Evolutionary conservation across 2,888 invertebrate genomes (phyloP), one percentile per base, ranked within the genome.

Genomic region (Cheilosia grossa): DNA sequence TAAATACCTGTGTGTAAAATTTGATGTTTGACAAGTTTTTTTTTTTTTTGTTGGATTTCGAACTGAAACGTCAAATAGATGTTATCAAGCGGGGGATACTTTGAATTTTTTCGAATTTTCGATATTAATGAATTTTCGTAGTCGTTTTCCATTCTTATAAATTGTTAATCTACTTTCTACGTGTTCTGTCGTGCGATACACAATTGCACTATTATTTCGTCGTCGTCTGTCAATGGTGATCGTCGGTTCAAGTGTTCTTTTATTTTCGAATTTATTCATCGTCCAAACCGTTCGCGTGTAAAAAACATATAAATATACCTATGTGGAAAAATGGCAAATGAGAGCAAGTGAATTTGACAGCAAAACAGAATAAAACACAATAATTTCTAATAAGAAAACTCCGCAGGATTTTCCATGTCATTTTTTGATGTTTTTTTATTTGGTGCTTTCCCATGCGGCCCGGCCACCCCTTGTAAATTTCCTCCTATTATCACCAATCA

Each of bases 371-470:
- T 13, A 24, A 24, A 47, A 19, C 4, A 27, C 27, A 58, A 37
- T 24, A 37, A 44, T 9, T 33, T 37, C 54, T 30, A 37, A 47
- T 54, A 13, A 47, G 21, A 69, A 54, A 19, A 30, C 3, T 40
- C 33, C 4, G 37, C 47, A 49, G 30, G 17, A 10, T 53, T 69
- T 64, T 54, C 21, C n/a, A 33, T 33, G 44, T 37, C 44, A 15
- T 54, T 67, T 67, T 77, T 42, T 61, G 15, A n/a, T 73, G 73
- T 73, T 63, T 69, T 59, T 30, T 59, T 42, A 56, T 17, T 17
- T 24, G 27, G 58, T 47, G 30, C 33, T 64, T 74, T 74, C 58
- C 83, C 83, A 80, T 83, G 83, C 74, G 70, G 70, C 80, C 80
- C 74, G 70, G 70, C 80, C 80, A 79, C 47, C 74, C 83, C 80